Percentiles rank a stretch among this genome's conserved stretches.
Evolutionary conservation across 2,113 vertebrate genomes (phyloP).

Genomic region (Isurus oxyrinchus): DNA sequence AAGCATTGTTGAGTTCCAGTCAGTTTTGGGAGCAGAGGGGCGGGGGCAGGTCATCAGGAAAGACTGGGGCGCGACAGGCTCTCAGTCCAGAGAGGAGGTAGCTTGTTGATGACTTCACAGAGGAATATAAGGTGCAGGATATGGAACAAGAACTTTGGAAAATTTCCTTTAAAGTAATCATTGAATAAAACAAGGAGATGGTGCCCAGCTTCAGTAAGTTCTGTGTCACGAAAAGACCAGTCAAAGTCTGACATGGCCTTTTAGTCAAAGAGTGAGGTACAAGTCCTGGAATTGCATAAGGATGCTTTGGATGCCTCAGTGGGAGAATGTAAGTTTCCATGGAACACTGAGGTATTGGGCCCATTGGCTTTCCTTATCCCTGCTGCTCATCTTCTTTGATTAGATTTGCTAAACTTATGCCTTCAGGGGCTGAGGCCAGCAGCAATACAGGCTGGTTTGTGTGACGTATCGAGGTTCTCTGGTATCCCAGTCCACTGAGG

Average conservation of each 20-base stretch:
- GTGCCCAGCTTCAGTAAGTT: background rate
- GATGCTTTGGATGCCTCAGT: background rate
- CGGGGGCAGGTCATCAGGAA: background rate
- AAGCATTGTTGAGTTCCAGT: background rate
- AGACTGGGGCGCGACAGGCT: background rate
- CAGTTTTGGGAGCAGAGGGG: background rate
- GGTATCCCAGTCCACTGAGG: background rate
- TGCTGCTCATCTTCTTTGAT: background rate
- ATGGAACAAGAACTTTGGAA: background rate
- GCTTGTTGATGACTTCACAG: background rate
- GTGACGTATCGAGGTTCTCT: background rate
- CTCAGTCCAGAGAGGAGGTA: background rate
- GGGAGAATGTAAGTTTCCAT: background rate
- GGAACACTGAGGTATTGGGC: background rate
- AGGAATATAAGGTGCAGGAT: background rate
- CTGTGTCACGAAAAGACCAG: background rate
- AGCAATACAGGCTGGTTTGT: background rate
- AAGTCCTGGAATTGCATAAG: background rate
- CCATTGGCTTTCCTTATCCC: too few relatives aligned
- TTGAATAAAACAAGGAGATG: background rate
- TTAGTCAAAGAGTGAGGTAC: background rate
- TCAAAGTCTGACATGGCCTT: background rate
- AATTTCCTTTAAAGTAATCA: background rate
- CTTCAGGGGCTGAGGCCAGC: background rate
- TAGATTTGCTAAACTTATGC: background rate